Evolutionary conservation across 2,888 invertebrate species (phyloP), one percentile per base, ranked within the genome.

Genomic region (Alcis repandata): DNA sequence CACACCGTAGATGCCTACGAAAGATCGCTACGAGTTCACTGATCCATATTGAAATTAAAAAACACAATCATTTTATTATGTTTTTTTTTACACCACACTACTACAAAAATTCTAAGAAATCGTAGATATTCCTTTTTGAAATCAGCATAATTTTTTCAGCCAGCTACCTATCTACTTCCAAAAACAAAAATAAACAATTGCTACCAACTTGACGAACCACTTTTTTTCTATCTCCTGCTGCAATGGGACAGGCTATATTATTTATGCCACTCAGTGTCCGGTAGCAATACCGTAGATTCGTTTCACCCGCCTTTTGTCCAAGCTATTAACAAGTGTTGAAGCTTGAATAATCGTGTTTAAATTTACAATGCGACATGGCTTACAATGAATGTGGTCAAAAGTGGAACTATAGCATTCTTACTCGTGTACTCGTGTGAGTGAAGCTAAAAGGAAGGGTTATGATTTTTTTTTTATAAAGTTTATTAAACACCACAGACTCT

Each of bases 201-300:
- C 8, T 8, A 41, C 41, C 41, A 41, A 17, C 17, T 8, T 41
- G 17, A 41, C 41, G 1, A 17, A 7, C 9, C 41, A 10, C 1
- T 17, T 41, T 59, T 60, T 63, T 40, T 41, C 19, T 13, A 27
- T 10, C 32, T 36, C 63, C 67, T 40, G 57, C 60, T 56, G n/a
- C n/a, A n/a, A n/a, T n/a, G 62, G 4, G 68, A 11, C 27, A 17
- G 40, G 59, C 56, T 58, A 53, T 62, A 54, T 0, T 8, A 22
- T 46, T 57, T 22, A 17, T 58, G 17, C 36, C 57, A 68, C 46
- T 59, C 57, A 68, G 41, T 59, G 43, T n/a, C 60, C 71, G 43
- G 68, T 69, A 66, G 70, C 70, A 38, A 58, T 66, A 22, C 9
- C n/a, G 2, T 11, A 27, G 7, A 72, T 72, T 69, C 62, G 70